phyloP scores from a whole-genome alignment of 2,113 vertebrate genomes.

The Myrmecophaga tridactyla region DNA sequence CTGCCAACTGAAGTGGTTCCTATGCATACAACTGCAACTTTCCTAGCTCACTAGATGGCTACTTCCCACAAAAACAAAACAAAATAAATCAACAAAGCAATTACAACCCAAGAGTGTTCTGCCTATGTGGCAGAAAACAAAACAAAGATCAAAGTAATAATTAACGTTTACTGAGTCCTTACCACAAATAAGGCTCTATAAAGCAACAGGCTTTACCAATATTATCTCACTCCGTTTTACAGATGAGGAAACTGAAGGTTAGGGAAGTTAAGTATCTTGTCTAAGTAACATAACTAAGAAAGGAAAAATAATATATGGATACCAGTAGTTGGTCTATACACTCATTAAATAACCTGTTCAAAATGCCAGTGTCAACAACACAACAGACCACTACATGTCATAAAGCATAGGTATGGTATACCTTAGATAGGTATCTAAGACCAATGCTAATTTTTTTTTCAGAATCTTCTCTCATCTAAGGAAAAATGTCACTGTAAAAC shows the following conservation, averaged over 20 bases:
- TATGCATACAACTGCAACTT: neutral
- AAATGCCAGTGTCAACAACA: neutral
- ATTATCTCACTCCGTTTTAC: neutral
- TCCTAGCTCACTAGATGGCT: neutral
- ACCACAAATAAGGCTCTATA: neutral
- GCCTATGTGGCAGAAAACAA: neutral
- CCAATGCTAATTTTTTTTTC: neutral
- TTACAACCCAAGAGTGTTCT: neutral
- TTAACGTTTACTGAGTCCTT: neutral
- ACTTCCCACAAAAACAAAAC: neutral
- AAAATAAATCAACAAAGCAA: neutral
- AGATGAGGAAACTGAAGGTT: neutral
- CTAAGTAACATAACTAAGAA: neutral
- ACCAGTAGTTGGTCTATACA: neutral
- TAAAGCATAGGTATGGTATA: too few species aligned
- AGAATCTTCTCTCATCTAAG: neutral
- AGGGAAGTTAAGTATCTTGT: neutral
- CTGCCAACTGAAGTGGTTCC: neutral
- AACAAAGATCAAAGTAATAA: neutral
- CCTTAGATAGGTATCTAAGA: too few species aligned
- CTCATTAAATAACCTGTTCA: neutral
- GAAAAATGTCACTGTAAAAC: slow-evolving; percentile 9
- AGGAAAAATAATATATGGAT: neutral
- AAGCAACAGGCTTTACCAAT: slow-evolving; percentile 2
- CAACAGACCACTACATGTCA: neutral